Conservation (phyloP, 2,888 invertebrate genomes). For the Harpalus rubripes region DNA sequence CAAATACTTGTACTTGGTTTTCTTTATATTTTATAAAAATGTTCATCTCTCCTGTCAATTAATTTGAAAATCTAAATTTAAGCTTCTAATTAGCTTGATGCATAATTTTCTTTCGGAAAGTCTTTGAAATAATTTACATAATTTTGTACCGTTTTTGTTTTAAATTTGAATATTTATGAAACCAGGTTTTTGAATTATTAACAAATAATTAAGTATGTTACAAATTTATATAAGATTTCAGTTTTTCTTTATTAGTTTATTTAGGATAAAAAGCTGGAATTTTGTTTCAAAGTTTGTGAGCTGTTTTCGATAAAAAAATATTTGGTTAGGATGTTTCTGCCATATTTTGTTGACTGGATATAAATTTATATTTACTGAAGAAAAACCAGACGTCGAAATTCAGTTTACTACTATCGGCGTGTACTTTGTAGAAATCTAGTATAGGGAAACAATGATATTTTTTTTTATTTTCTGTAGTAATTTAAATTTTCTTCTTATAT, state of each 20-base stretch:
- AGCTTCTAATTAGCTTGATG: background rate
- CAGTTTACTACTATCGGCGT: no score
- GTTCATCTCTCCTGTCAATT: background rate
- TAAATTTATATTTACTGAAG: background rate
- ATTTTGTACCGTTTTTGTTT: constrained; percentile 15
- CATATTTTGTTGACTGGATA: constrained; percentile 10
- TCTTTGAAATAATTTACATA: constrained; percentile 29
- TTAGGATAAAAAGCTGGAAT: background rate
- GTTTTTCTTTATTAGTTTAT: background rate
- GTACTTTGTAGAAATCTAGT: no score
- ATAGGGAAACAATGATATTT: no score
- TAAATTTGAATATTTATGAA: constrained; percentile 30
- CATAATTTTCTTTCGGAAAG: background rate
- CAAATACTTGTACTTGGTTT: background rate
- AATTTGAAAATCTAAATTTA: background rate
- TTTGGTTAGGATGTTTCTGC: constrained; percentile 11
- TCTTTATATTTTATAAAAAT: background rate
- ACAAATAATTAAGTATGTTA: background rate
- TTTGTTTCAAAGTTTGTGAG: background rate
- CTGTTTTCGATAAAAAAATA: background rate
- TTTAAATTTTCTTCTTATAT: no score
- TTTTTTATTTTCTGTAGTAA: no score
- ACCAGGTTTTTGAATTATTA: constrained; percentile 6
- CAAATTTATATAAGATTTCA: background rate
- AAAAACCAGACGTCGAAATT: background rate